Base-by-base conservation (phyloP, 2,797 vertebrate species). In the Sebastolobus altivelis region DNA sequence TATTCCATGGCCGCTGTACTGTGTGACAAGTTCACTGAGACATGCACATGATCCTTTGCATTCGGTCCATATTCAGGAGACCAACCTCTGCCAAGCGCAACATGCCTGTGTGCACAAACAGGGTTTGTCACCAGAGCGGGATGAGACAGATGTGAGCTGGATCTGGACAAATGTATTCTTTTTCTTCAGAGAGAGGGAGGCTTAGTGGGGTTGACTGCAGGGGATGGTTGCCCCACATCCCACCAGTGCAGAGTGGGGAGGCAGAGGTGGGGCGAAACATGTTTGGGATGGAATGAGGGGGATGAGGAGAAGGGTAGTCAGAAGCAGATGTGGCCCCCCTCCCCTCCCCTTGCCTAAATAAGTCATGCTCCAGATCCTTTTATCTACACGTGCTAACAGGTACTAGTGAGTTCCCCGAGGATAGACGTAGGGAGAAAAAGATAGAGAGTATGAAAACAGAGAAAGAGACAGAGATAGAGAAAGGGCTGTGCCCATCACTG, bases 351-450 rank as follows among this genome's bases (percentile, higher is more conserved):
- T 33, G 56, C 78, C 84, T 89, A 91, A 94, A 94, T 93, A 93
- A 92, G 83, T 92, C 85, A 93, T 92, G 92, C 90, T 93, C 87
- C 87, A 93, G 81, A 93, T 92, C 81, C 89, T 94, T 92, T 94
- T 90, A 92, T 90, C 87, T 91, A 83, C 90, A 89, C 81, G 84
- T 92, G 85, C 90, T 92, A 92, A 92, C 92, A 93, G 91, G 88
- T 95, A 91, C 81, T 86, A 85, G 81, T 87, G 87, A 88, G 86
- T 60, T 92, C 87, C 84, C 80, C 0, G 35, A 79, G 87, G 90
- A 89, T 71, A 74, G 56, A 76, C 40, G 68, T 29, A 38, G 27
- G 77, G 43, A 62, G 66, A 82, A 79, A 88, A 84, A 77, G 59
- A 80, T 40, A 33, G 49, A 46, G 27, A 62, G 13, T 65, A 62